Evolutionary conservation across 2,888 invertebrate genomes (phyloP), one percentile per base, ranked within the genome.

Genomic region (Hedya salicella): DNA sequence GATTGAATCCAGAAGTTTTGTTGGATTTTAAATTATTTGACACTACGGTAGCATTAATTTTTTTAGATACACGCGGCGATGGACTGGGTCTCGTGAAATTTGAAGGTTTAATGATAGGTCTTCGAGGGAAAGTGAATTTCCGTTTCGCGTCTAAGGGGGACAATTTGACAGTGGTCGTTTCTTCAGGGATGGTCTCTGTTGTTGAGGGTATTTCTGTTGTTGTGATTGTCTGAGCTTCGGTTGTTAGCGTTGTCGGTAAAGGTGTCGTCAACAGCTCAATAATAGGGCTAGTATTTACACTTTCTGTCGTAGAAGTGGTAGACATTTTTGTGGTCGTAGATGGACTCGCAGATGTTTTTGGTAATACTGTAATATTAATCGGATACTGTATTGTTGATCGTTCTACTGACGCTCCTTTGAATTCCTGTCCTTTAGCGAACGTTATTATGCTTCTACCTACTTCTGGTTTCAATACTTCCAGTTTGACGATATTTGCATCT

Each of bases 101-200:
- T 16, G 83, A 80, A 9, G 86, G 69, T 76, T 88, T 90, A 17
- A 85, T 78, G 0, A 86, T 76, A 14, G 86, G 87, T 70, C 91
- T 79, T 71, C 91, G 85, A 21, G 89, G 88, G 67, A 92, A 90
- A 5, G 83, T 83, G 50, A 88, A 89, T 80, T 90, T 92, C 71
- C 88, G 81, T 71, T 89, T 92, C 14, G 80, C 76, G 52, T 88
- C 87, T 4, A 87, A 61, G 21, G 80, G 80, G 1, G 87, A 85
- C 66, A 79, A 69, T 78, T 85, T 88, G 1, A 70, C 70, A 0
- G 88, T 89, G 0, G 88, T 88, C 0, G 79, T 80, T 75, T 89
- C 88, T 68, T 86, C 87, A 1, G 79, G 75, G 8, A 76, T 61
- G 0, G 79, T 83, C 73, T 87, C 85, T 40, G 84, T 83, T 4